These are phyloP conservation scores for Probosciger aterrimus DNA, from an alignment of 2,113 vertebrate genomes.

Conservation along the genomic window DNA sequence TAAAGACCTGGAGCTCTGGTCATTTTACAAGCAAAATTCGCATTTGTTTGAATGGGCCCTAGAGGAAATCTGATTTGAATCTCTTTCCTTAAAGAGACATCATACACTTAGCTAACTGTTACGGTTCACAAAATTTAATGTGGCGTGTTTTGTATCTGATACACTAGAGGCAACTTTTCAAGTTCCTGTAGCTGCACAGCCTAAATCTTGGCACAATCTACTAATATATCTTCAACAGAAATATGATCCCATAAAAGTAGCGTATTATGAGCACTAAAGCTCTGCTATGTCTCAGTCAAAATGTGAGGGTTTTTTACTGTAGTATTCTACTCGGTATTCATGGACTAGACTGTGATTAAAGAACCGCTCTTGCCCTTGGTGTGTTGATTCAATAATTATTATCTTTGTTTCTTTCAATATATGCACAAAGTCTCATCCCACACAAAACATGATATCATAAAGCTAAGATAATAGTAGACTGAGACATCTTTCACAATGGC, in stretches of 20 bases:
- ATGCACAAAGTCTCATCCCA: slow-evolving; percentile 29
- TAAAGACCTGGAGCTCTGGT: background rate
- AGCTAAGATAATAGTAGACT: slow-evolving; percentile 46
- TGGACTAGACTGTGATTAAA: slow-evolving; percentile 62
- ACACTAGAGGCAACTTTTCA: slow-evolving; percentile 59
- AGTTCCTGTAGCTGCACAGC: slow-evolving; percentile 54
- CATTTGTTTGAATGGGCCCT: background rate
- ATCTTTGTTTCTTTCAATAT: slow-evolving; percentile 63
- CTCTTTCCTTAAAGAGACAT: slow-evolving; percentile 56
- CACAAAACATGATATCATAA: slow-evolving; percentile 50
- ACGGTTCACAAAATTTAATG: slow-evolving; percentile 58
- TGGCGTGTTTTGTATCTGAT: slow-evolving; percentile 51
- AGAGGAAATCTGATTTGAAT: slow-evolving; percentile 4
- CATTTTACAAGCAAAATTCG: background rate
- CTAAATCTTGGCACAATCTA: slow-evolving; percentile 65
- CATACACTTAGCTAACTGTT: slow-evolving; percentile 38
- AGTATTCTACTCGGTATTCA: slow-evolving; percentile 63
- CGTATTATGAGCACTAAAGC: slow-evolving; percentile 49
- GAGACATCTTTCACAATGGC: slow-evolving; percentile 44
- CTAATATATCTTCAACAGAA: slow-evolving; percentile 64
- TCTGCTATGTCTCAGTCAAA: slow-evolving; percentile 61
- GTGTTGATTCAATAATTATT: slow-evolving; percentile 61
- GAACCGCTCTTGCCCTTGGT: slow-evolving; percentile 28
- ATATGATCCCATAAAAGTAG: slow-evolving; percentile 58
- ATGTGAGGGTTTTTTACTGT: slow-evolving; percentile 59